These are phyloP conservation scores for Gorsachius goisagi DNA, from an alignment of 2,113 vertebrate genomes.

Conservation along the genomic window DNA sequence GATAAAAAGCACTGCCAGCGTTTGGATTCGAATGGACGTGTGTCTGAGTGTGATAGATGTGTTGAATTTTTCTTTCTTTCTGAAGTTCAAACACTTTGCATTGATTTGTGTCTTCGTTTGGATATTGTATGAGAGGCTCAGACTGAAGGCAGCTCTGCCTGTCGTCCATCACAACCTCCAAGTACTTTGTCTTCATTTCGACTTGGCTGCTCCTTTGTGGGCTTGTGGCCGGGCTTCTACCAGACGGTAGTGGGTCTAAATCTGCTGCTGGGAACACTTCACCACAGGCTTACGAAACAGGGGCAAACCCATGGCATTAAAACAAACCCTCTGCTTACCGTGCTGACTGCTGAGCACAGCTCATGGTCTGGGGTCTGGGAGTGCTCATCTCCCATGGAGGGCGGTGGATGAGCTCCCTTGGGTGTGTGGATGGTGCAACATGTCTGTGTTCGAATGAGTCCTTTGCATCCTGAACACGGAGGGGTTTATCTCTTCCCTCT, in stretches of 20 bases:
- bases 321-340: background rate
- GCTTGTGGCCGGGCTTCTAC: conserved; percentile 3
- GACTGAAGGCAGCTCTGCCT: conserved; percentile 39
- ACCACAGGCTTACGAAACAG: background rate
- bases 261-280: background rate
- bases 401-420: background rate
- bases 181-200: conserved; percentile 71
- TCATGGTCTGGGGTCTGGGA: background rate
- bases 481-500: background rate
- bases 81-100: conserved; percentile 62
- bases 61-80: conserved; percentile 46
- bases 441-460: background rate
- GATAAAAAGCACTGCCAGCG: background rate
- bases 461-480: background rate
- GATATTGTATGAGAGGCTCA: conserved; percentile 52
- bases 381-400: accelerated
- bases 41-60: conserved; percentile 66
- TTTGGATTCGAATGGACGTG: accelerated
- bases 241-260: background rate
- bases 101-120: conserved; percentile 71
- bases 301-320: background rate
- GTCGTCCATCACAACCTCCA: conserved; percentile 62
- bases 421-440: background rate
- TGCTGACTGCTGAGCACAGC: background rate
- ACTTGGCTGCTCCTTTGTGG: conserved; percentile 23